Base-by-base conservation (phyloP, 2,113 vertebrate genomes). In the Brachyhypopomus occidentalis region DNA sequence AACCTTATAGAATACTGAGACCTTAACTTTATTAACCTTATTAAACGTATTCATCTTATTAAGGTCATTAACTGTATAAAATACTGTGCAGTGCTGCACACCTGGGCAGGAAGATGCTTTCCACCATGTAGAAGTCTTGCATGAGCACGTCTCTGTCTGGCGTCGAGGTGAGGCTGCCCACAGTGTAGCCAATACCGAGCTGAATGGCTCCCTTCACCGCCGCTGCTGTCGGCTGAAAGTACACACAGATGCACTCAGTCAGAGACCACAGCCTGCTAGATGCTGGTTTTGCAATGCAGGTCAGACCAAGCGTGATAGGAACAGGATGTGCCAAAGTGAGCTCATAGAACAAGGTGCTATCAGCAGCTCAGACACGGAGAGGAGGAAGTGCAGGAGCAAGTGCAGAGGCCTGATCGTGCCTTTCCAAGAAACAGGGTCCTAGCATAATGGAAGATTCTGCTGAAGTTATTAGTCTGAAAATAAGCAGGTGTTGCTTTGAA, bases 121-220 rank as follows among this genome's bases (percentile, higher is more conserved):
- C 97, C 78, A 99, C 96, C 83, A 98, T 94, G 16, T 98, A 99
- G 88, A 99, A 98, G 83, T 98, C 97, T 90, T 98, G 97, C 97
- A 99, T 99, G 83, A 99, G 97, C 66, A 99, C 97, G 91, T 98
- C 97, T 90, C 97, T 90, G 88, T 98, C 97, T 0, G 97, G 95
- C 89, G 98, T 99, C 60, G 97, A 98, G 73, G 95, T 97, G 77
- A 97, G 95, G 84, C 96, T 98, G 73, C 97, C 97, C 80, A 98
- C 97, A 0, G 96, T 95, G 79, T 98, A 98, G 23, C 96, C 95
- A 81, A 99, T 98, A 83, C 97, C 97, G 86, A 98, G 90, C 88
- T 98, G 97, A 86, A 99, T 98, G 88, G 97, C 94, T 87, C 96
- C 97, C 93, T 95, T 97, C 90, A 99, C 94, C 66, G 94, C 93